A percentile compares a stretch with the other conserved stretches of the same genome.
Conservation (phyloP, 2,888 invertebrate species). For the Orthonevra nobilis region DNA sequence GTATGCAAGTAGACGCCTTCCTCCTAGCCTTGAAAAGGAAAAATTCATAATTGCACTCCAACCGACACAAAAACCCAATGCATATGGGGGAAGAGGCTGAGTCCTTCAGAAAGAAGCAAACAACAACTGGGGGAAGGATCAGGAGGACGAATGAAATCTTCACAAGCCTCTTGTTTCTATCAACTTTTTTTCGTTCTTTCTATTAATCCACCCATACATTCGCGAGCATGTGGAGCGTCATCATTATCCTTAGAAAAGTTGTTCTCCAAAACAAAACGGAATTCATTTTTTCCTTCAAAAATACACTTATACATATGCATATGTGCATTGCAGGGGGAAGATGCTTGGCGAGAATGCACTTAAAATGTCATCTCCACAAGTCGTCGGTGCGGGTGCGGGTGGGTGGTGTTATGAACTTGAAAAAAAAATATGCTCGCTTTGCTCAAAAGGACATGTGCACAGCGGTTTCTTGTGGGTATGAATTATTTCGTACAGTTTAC, state of each 20-base stretch:
- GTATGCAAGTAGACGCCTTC: too few relatives aligned
- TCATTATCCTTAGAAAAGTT: constrained; percentile 49
- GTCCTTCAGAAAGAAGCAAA: constrained; percentile 3
- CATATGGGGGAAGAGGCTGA: neutral
- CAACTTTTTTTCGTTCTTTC: constrained; percentile 41
- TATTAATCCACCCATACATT: constrained; percentile 10
- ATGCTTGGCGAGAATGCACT: constrained; percentile 62
- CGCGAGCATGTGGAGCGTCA: constrained; percentile 36
- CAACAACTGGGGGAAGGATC: neutral
- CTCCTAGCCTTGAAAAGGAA: constrained; percentile 60
- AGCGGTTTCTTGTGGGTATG: neutral
- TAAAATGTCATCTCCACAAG: constrained; percentile 55
- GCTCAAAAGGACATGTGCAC: constrained; percentile 44
- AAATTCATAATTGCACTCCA: constrained; percentile 59
- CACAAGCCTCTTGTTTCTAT: constrained; percentile 60
- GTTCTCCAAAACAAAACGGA: constrained; percentile 28
- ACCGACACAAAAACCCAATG: constrained; percentile 11
- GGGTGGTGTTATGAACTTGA: constrained; percentile 63
- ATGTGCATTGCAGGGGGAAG: constrained; percentile 36
- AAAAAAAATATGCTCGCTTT: constrained; percentile 18
- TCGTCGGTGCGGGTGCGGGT: neutral
- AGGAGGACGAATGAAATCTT: constrained; percentile 21
- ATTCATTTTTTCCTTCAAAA: constrained; percentile 53
- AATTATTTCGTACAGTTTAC: constrained; percentile 58
- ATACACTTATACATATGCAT: neutral